These are phyloP conservation scores for Manis pentadactyla DNA, from an alignment of 2,797 vertebrate genomes.

Conservation along the genomic window DNA sequence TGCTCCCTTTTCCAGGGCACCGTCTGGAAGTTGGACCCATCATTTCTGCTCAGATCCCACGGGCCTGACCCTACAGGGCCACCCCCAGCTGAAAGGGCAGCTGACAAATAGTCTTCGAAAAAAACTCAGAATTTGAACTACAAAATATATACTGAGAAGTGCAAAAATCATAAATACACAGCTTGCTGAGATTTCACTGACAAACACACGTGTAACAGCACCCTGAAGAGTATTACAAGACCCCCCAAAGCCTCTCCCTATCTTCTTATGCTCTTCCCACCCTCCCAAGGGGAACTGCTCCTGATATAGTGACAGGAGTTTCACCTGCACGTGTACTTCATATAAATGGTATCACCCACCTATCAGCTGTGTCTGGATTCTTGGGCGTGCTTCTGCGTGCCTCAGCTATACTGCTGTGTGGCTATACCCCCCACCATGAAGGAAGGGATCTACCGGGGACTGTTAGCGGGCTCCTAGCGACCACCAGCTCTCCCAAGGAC, in stretches of 20 bases:
- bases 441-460: background rate
- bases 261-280: background rate
- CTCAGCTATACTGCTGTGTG: background rate
- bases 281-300: background rate
- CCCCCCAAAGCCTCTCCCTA: background rate
- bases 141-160: background rate
- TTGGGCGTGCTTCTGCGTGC: background rate
- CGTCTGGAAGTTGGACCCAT: background rate
- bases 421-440: background rate
- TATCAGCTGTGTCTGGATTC: background rate
- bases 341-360: background rate
- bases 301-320: background rate
- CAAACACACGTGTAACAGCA: background rate
- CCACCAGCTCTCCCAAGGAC: background rate
- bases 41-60: background rate
- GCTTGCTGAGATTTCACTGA: background rate
- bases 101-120: background rate
- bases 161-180: background rate
- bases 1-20: background rate
- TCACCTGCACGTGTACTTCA: background rate
- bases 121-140: background rate
- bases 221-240: background rate
- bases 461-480: background rate
- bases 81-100: background rate
- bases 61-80: background rate